Evolutionary conservation across 1,140 invertebrate species (phyloP).

Genomic region (Cyrtorhinus lividipennis): DNA sequence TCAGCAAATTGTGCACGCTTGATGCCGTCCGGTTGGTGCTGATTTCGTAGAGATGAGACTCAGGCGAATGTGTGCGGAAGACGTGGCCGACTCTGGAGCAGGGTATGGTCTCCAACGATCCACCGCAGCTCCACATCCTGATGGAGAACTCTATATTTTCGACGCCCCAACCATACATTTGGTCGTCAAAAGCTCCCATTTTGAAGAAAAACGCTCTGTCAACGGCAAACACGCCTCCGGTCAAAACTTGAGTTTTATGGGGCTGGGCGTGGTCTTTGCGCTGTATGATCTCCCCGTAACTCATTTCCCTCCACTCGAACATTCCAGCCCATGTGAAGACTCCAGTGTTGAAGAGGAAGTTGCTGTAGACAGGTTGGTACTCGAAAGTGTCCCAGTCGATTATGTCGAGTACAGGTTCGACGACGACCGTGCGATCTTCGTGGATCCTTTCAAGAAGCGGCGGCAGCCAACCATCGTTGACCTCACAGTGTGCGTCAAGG

Average conservation of each 20-base stretch:
- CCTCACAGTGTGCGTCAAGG: neutral
- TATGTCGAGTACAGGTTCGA: neutral
- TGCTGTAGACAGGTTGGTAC: neutral
- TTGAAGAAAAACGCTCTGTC: neutral
- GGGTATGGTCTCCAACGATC: neutral
- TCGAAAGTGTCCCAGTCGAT: constrained; percentile 2
- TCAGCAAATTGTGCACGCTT: neutral
- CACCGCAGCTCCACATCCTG: neutral
- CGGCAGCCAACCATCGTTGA: neutral
- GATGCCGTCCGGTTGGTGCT: neutral
- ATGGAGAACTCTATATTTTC: neutral
- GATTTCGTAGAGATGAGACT: neutral
- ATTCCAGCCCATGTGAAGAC: neutral
- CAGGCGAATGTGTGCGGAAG: neutral
- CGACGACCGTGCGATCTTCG: neutral
- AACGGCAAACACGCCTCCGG: neutral
- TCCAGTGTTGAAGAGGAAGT: neutral
- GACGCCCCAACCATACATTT: neutral
- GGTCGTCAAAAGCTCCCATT: neutral
- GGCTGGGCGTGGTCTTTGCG: neutral
- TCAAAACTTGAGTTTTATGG: neutral
- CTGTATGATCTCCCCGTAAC: neutral
- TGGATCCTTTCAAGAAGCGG: neutral
- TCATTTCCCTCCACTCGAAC: neutral
- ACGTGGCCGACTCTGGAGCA: neutral